A percentile compares a stretch with the other conserved stretches of the same genome.
phyloP scores from a whole-genome alignment of 2,113 vertebrate genomes.

The Sorex araneus region DNA sequence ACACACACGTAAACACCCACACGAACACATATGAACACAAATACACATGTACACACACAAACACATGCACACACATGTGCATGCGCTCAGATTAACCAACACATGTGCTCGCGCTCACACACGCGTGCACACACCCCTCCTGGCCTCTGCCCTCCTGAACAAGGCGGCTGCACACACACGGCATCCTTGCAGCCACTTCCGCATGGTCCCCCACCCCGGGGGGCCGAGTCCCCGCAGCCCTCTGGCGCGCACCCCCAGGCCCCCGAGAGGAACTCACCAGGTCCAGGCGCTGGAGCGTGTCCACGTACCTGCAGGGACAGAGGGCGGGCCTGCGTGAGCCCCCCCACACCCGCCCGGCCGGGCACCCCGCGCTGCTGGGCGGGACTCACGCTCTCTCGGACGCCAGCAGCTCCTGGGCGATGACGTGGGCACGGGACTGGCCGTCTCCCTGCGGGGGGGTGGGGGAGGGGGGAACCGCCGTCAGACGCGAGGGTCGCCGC shows the following conservation, averaged over 20 bases:
- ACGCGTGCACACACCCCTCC: too few relatives aligned
- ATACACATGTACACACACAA: too few relatives aligned
- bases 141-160: background rate
- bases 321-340: constrained; percentile 76
- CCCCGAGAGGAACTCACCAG: constrained; percentile 92
- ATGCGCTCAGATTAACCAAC: too few relatives aligned
- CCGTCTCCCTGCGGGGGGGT: constrained; percentile 93
- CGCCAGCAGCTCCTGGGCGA: constrained; percentile 93
- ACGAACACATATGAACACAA: too few relatives aligned
- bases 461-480: constrained; percentile 63
- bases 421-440: constrained; percentile 92
- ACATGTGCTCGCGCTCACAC: too few relatives aligned
- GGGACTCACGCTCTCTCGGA: constrained; percentile 95
- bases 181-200: background rate
- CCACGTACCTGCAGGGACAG: constrained; percentile 92
- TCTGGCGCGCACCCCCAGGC: too few relatives aligned
- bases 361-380: background rate
- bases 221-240: too few relatives aligned
- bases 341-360: constrained; percentile 1
- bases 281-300: constrained; percentile 91
- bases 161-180: background rate
- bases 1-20: background rate
- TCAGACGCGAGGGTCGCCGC: too few relatives aligned
- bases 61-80: too few relatives aligned
- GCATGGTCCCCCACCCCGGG: too few relatives aligned